Base-by-base conservation (phyloP, 2,113 vertebrate species). In the Oplegnathus fasciatus region DNA sequence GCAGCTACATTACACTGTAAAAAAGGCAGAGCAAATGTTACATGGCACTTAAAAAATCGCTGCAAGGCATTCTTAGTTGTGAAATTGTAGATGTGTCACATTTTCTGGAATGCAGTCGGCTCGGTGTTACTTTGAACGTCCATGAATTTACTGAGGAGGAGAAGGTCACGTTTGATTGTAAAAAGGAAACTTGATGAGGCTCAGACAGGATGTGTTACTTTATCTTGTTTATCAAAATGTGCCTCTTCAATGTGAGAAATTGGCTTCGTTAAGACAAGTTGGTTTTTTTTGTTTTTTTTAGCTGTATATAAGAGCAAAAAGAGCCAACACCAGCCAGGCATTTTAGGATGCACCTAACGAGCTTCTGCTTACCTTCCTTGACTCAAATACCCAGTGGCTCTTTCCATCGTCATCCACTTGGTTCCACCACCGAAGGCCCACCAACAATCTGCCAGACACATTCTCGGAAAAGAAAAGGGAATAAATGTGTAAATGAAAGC, bases 381-480 rank as follows among this genome's bases (percentile, higher is more conserved):
- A 96, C 81, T 99, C 98, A 95, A 98, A 99, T 11, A 98, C 87
- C 98, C 98, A 99, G 28, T 97, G 97, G 88, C 96, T 99, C 62
- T 93, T 97, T 28, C 98, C 98, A 86, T 98, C 96, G 58, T 97
- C 96, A 88, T 99, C 97, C 75, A 99, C 96, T 82, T 98, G 98
- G 94, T 99, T 99, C 98, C 98, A 99, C 98, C 98, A 99, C 20
- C 98, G 96, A 15, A 99, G 95, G 20, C 98, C 98, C 18, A 99
- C 98, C 96, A 99, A 93, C 76, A 99, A 89, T 13, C 98, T 94
- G 34, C 98, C 98, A 2, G 97, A 98, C 64, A 99, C 95, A 32
- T 99, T 99, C 98, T 99, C 84, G 3, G n/a, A 48, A 42, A 83
- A 54, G 30, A 61, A 64, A 64, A 32, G 2, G 13, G 6, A 30